Base-by-base conservation (phyloP, 2,797 vertebrate genomes). In the Tolypeutes matacus region DNA sequence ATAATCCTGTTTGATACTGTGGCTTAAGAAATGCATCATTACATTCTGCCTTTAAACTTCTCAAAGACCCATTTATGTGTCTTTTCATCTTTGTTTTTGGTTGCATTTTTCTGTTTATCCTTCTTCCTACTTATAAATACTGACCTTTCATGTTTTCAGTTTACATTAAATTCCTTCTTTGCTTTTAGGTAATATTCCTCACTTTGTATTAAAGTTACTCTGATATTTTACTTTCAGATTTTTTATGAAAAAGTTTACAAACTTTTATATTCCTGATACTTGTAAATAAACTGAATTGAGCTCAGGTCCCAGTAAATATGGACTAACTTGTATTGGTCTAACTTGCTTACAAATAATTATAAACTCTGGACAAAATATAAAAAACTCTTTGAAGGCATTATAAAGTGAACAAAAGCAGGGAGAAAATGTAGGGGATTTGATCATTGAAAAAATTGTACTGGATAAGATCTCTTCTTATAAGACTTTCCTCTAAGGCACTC, bases 301-400 rank as follows among this genome's bases (percentile, higher is more conserved):
- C n/a, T 93, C 39, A 93, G 58, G 70, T 93, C 91, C 58, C 36
- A 83, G 12, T 56, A 86, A 86, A 77, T 60, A 95, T 70, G 3
- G 11, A 88, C 31, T 42, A 80, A 56, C 73, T 81, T 92, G 9
- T 67, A 94, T 27, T 91, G 8, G 34, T 80, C 51, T 62, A 93
- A 93, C 46, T 46, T 69, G 58, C 58, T 31, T 70, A 93, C 18
- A 91, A 89, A 89, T 17, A 86, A 78, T 67, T 73, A 92, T 69
- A 86, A 89, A 91, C 29, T 67, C 69, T 77, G 58, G n/a, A 53
- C 60, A 93, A 95, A 95, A 89, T 67, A 93, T 64, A 73, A 92
- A 89, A 88, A 91, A 49, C 39, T 83, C 23, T 72, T 78, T 56
- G n/a, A 91, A 93, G 76, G 70, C 15, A 86, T 0, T 64, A 69